Conservation (phyloP, 2,888 invertebrate genomes). For the Siphlonurus alternatus region DNA sequence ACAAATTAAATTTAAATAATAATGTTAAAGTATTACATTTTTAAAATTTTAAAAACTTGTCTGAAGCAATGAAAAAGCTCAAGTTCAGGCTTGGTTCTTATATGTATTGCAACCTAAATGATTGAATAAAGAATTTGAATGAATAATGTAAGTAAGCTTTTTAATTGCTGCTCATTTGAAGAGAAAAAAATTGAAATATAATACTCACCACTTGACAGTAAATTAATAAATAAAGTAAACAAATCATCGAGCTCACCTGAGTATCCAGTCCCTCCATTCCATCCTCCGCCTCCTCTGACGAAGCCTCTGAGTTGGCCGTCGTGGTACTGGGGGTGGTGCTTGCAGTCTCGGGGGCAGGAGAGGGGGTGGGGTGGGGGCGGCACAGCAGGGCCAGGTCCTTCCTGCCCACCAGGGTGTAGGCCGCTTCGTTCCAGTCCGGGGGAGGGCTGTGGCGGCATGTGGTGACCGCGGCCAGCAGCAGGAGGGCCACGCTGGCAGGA, state of each 20-base stretch:
- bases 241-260: conserved; percentile 21
- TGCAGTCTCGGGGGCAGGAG: conserved; percentile 50
- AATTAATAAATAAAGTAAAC: too few species aligned
- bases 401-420: conserved; percentile 52
- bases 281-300: conserved; percentile 35
- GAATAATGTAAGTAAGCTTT: too few species aligned
- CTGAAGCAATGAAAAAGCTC: too few species aligned
- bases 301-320: background rate
- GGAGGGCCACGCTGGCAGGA: conserved; percentile 51
- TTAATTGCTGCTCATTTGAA: too few species aligned
- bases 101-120: too few species aligned
- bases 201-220: too few species aligned
- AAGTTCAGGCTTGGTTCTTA: too few species aligned
- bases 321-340: conserved; percentile 41
- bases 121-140: too few species aligned
- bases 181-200: too few species aligned
- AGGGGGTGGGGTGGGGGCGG: background rate
- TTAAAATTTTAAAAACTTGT: too few species aligned
- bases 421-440: conserved; percentile 49
- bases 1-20: too few species aligned
- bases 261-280: conserved; percentile 43
- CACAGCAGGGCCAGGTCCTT: conserved; percentile 43
- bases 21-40: too few species aligned
- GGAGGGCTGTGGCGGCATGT: conserved; percentile 53
- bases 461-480: conserved; percentile 50